Evolutionary conservation across 2,797 vertebrate species (phyloP).

Genomic region (Chelmon rostratus): DNA sequence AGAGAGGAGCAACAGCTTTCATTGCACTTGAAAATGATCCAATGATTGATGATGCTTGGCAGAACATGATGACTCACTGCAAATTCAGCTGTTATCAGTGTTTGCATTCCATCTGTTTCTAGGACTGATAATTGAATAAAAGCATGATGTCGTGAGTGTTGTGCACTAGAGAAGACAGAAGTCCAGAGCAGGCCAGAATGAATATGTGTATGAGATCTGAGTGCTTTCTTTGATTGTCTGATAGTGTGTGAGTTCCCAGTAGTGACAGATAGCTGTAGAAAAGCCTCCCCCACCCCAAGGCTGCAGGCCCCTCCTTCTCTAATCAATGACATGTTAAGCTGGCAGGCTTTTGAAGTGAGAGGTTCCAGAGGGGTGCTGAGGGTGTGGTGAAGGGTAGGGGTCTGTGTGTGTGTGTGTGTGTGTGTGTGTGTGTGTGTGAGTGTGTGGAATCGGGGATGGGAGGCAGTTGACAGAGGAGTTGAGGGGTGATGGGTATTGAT

Average conservation of each 20-base stretch:
- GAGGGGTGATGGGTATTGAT: slow-evolving; percentile 81
- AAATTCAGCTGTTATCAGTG: slow-evolving; percentile 33
- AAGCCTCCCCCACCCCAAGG: slow-evolving; percentile 33
- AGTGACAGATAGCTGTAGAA: slow-evolving; percentile 58
- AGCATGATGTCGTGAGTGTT: slow-evolving; percentile 23
- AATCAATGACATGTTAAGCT: slow-evolving; percentile 84
- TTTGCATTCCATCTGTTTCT: slow-evolving; percentile 50
- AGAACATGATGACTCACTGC: slow-evolving; percentile 37
- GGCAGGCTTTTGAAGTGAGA: slow-evolving; percentile 77
- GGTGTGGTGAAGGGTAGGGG: slow-evolving; percentile 42
- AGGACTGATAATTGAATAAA: slow-evolving; percentile 38
- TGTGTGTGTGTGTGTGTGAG: slow-evolving; percentile 1
- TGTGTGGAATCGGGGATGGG: background rate
- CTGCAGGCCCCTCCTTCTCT: slow-evolving; percentile 65
- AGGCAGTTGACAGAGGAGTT: slow-evolving; percentile 53
- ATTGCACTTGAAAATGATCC: slow-evolving; percentile 13
- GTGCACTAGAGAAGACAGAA: slow-evolving; percentile 8
- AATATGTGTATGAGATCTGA: slow-evolving; percentile 33
- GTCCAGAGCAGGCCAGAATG: slow-evolving; percentile 19
- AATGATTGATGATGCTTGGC: slow-evolving; percentile 31
- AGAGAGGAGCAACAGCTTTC: slow-evolving; percentile 17
- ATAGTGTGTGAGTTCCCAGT: slow-evolving; percentile 46
- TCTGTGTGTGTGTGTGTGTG: background rate
- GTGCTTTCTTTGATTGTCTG: slow-evolving; percentile 45
- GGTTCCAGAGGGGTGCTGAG: slow-evolving; percentile 65